These are phyloP conservation scores for Napeogenes sylphis DNA, from an alignment of 2,888 invertebrate genomes.

Conservation along the genomic window DNA sequence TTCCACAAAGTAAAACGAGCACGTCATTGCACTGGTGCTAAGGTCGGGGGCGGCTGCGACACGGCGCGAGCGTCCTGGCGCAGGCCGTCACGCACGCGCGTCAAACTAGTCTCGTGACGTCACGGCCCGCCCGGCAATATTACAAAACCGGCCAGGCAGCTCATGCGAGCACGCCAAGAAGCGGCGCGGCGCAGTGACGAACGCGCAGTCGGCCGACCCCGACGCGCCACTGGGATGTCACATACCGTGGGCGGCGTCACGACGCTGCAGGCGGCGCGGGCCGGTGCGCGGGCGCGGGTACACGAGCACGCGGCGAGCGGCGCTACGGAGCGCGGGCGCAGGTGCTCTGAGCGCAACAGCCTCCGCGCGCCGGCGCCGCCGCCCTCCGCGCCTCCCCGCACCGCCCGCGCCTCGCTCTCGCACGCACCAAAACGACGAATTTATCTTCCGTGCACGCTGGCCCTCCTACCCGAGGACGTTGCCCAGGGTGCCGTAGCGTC, in stretches of 20 bases:
- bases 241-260: constrained; percentile 75
- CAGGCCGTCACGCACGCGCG: constrained; percentile 71
- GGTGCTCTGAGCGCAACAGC: constrained; percentile 84
- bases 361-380: constrained; percentile 79
- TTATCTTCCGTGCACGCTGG: constrained; percentile 74
- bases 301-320: constrained; percentile 74
- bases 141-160: constrained; percentile 73
- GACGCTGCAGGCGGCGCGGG: constrained; percentile 61
- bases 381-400: constrained; percentile 73
- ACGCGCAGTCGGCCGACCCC: constrained; percentile 74
- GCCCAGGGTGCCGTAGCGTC: constrained; percentile 38
- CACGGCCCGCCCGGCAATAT: constrained; percentile 72
- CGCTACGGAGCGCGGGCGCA: constrained; percentile 80
- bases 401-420: constrained; percentile 58
- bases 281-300: constrained; percentile 65
- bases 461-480: constrained; percentile 68
- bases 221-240: constrained; percentile 67
- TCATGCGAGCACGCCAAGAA: constrained; percentile 53
- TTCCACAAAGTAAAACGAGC: constrained; percentile 53
- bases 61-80: constrained; percentile 63
- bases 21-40: constrained; percentile 68
- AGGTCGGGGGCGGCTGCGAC: constrained; percentile 69
- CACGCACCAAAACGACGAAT: constrained; percentile 76
- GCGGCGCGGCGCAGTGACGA: constrained; percentile 68
- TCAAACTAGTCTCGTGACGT: constrained; percentile 77